A percentile compares a stretch with the other conserved stretches of the same genome.
phyloP scores from a whole-genome alignment of 2,797 vertebrate genomes.

The Falco concolor region DNA sequence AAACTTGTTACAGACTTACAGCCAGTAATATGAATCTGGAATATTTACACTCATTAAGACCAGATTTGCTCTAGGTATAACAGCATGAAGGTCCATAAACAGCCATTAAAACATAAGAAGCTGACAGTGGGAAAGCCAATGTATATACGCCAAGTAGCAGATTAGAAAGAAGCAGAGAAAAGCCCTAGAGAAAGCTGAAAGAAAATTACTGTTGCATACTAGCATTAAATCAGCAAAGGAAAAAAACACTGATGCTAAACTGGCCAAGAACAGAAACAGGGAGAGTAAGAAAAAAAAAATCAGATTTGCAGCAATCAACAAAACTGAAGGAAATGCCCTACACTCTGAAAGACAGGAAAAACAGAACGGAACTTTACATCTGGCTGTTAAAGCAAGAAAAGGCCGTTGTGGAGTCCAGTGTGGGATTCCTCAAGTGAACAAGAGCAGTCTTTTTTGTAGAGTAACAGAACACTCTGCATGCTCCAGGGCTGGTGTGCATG shows the following conservation, averaged over 20 bases:
- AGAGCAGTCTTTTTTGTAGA: neutral
- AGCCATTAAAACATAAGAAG: neutral
- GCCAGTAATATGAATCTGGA: neutral
- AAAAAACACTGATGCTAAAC: neutral
- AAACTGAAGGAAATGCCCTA: neutral
- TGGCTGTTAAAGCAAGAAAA: neutral
- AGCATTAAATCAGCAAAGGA: neutral
- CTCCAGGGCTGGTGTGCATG: fast-evolving
- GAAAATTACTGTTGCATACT: neutral
- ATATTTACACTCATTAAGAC: neutral
- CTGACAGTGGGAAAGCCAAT: neutral
- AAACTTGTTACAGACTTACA: neutral
- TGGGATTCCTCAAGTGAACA: neutral
- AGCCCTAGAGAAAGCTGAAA: neutral
- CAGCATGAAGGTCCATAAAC: neutral
- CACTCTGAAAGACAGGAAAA: neutral
- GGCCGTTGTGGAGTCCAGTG: neutral
- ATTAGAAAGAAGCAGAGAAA: neutral
- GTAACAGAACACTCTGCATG: neutral
- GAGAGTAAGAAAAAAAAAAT: neutral
- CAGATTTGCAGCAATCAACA: neutral
- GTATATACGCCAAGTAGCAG: neutral
- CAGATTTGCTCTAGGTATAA: neutral
- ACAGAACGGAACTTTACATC: neutral
- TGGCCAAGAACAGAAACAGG: neutral